Evolutionary conservation across 2,113 vertebrate species (phyloP).

Genomic region (Salvelinus alpinus): DNA sequence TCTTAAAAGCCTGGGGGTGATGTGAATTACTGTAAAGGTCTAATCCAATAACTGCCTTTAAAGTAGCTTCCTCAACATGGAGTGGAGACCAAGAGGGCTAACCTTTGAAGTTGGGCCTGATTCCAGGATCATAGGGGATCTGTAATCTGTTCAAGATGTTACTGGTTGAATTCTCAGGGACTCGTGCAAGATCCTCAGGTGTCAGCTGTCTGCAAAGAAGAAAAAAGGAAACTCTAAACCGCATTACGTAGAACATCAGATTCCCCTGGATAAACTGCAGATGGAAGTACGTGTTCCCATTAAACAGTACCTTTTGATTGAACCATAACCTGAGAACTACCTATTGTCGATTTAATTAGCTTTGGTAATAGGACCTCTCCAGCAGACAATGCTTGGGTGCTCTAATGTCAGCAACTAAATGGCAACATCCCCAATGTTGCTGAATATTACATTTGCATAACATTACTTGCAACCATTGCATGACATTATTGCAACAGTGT

Average conservation of each 20-base stretch:
- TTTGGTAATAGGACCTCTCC: slow-evolving; percentile 17
- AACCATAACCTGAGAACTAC: slow-evolving; percentile 40
- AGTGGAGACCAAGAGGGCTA: slow-evolving; percentile 34
- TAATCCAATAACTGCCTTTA: not conserved
- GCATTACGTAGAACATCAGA: slow-evolving; percentile 51
- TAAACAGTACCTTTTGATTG: slow-evolving; percentile 46
- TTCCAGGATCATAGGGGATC: slow-evolving; percentile 93
- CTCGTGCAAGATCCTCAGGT: slow-evolving; percentile 90
- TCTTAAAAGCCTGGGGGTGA: too few relatives aligned
- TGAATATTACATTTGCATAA: slow-evolving; percentile 8
- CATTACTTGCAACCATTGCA: slow-evolving; percentile 42
- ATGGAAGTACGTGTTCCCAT: slow-evolving; percentile 19
- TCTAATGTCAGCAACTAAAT: not conserved
- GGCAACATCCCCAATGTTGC: not conserved
- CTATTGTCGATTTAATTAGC: slow-evolving; percentile 36
- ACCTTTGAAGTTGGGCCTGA: slow-evolving; percentile 99
- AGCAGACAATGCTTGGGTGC: not conserved
- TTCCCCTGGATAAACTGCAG: slow-evolving; percentile 48
- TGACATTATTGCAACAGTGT: not conserved
- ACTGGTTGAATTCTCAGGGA: slow-evolving; percentile 92
- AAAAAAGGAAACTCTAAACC: slow-evolving; percentile 27
- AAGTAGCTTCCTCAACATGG: not conserved
- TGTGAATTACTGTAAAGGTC: not conserved
- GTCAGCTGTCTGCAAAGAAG: slow-evolving; percentile 84
- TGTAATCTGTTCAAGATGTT: slow-evolving; percentile 95